phyloP scores from a whole-genome alignment of 2,888 invertebrate species.

The Eupithecia vulgata region DNA sequence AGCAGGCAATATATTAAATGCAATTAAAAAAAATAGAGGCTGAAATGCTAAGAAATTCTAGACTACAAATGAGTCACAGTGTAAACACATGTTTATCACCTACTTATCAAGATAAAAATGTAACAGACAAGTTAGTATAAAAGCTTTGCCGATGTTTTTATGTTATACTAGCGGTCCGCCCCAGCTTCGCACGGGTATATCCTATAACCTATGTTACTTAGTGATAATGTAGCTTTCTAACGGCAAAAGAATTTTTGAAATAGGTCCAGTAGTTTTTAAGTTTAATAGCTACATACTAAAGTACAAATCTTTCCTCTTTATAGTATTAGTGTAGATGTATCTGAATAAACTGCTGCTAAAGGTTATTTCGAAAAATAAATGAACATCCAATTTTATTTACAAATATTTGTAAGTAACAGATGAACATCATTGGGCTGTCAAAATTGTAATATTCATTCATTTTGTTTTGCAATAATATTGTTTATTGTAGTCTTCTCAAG shows the following conservation, averaged over 20 bases:
- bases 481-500: not conserved
- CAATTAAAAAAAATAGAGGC: not conserved
- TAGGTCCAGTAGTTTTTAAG: too few species aligned
- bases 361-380: not conserved
- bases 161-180: too few species aligned
- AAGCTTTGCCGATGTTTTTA: not conserved
- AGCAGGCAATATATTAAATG: not conserved
- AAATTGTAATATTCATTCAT: not conserved
- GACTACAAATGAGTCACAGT: not conserved
- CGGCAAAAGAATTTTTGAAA: too few species aligned
- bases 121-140: not conserved
- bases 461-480: not conserved
- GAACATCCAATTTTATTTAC: not conserved
- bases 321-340: too few species aligned
- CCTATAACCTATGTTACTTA: too few species aligned
- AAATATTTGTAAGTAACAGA: not conserved
- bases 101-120: conserved; percentile 4
- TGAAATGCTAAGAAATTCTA: not conserved
- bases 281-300: too few species aligned
- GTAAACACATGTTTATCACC: not conserved
- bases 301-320: too few species aligned
- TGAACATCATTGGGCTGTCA: not conserved
- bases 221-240: too few species aligned
- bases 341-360: not conserved
- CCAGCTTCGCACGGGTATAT: too few species aligned